Percentiles rank a stretch among this genome's conserved stretches.
These are phyloP conservation scores for Trachops cirrhosus DNA, from an alignment of 2,797 vertebrate genomes.

Conservation along the genomic window DNA sequence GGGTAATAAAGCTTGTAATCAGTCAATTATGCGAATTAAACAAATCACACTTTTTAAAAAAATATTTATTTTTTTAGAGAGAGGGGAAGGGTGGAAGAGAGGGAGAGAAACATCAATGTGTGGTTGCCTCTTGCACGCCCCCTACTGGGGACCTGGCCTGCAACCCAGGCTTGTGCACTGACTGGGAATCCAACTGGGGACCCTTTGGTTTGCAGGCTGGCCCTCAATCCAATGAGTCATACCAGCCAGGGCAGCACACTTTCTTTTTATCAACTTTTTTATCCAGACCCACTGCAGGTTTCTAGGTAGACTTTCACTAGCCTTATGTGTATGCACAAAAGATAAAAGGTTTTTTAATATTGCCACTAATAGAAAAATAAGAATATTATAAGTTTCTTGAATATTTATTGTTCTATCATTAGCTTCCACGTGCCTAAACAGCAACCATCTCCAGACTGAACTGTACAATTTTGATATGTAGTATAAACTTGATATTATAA, in stretches of 20 bases:
- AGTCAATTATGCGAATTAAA: not conserved
- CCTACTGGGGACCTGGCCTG: no score
- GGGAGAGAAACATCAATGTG: no score
- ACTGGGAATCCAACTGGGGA: no score
- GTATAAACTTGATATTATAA: not conserved
- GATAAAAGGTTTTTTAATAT: not conserved
- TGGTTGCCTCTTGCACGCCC: no score
- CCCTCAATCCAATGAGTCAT: no score
- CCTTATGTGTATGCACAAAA: not conserved
- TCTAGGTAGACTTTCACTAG: not conserved
- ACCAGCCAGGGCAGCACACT: not conserved
- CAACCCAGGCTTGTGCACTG: no score
- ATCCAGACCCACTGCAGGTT: not conserved
- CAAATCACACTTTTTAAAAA: not conserved
- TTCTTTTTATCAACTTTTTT: slow-evolving; percentile 45
- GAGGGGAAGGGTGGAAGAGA: no score
- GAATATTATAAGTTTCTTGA: not conserved
- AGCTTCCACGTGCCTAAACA: not conserved
- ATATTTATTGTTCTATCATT: not conserved
- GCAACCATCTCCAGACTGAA: not conserved
- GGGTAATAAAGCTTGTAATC: not conserved
- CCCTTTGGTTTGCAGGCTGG: no score
- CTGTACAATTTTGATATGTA: not conserved
- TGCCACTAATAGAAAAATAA: not conserved
- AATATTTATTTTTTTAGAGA: no score